phyloP scores from a whole-genome alignment of 2,113 vertebrate genomes.

The Seriola dumerili region DNA sequence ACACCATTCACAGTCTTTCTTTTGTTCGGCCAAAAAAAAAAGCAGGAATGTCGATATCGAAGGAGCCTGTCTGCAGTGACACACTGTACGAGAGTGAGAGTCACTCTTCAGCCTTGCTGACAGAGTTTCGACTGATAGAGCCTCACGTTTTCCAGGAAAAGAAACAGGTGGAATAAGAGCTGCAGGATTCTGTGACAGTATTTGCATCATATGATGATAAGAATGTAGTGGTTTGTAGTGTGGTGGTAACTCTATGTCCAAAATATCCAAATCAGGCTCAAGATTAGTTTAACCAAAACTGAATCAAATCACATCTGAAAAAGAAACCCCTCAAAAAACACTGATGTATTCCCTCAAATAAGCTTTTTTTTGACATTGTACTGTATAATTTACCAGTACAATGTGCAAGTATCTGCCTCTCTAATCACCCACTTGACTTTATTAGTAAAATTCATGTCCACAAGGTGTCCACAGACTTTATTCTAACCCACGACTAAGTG shows the following conservation, averaged over 20 bases:
- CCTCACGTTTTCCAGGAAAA: not conserved
- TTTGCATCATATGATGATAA: not conserved
- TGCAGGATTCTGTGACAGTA: not conserved
- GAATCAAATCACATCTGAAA: too few species aligned
- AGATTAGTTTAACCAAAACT: not conserved
- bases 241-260: not conserved
- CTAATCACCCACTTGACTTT: constrained; percentile 10
- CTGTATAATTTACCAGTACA: not conserved
- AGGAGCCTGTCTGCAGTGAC: constrained; percentile 2
- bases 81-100: not conserved
- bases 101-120: not conserved
- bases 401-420: not conserved
- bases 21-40: constrained; percentile 25
- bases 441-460: constrained; percentile 19
- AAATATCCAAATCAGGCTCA: not conserved
- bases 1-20: not conserved
- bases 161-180: constrained; percentile 17
- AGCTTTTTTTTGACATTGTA: not conserved
- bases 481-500: constrained; percentile 20
- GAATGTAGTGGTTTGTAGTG: not conserved
- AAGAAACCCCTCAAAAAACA: too few species aligned
- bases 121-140: not conserved
- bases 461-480: constrained; percentile 25
- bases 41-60: constrained; percentile 19
- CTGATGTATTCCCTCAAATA: not conserved